Percentiles rank a stretch among this genome's conserved stretches.
Evolutionary conservation across 2,113 vertebrate genomes (phyloP).

Genomic region (Caranx ignobilis): DNA sequence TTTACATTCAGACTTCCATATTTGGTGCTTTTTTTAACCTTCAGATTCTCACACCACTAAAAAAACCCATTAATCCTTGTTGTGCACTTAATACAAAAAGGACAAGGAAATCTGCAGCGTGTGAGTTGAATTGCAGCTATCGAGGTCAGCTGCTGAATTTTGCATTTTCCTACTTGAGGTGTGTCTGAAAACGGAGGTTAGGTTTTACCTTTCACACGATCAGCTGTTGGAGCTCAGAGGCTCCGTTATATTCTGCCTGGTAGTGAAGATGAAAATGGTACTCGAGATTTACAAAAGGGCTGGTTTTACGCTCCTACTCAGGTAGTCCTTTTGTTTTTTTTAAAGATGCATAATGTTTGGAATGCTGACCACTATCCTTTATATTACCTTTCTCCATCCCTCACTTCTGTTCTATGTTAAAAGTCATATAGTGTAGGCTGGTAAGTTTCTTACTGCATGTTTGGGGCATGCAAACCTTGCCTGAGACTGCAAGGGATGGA

Average conservation of each 20-base stretch:
- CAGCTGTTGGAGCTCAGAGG: conserved; percentile 44
- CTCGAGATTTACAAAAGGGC: conserved; percentile 71
- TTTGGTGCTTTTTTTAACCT: conserved; percentile 66
- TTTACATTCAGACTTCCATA: conserved; percentile 44
- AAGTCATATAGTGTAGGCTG: conserved; percentile 27
- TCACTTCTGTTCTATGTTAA: conserved; percentile 33
- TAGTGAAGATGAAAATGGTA: conserved; percentile 60
- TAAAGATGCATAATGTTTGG: conserved; percentile 63
- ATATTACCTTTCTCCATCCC: conserved; percentile 49
- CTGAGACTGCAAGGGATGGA: conserved; percentile 64
- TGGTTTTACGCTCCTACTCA: conserved; percentile 74
- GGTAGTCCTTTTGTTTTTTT: conserved; percentile 73
- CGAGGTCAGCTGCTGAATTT: conserved; percentile 23
- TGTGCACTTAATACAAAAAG: conserved; percentile 71
- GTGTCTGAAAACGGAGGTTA: conserved; percentile 28
- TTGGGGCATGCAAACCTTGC: conserved; percentile 51
- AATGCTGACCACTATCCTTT: conserved; percentile 77
- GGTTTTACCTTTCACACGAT: conserved; percentile 41
- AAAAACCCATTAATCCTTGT: conserved; percentile 61
- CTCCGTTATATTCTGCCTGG: conserved; percentile 17
- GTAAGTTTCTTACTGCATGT: conserved; percentile 22
- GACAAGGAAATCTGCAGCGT: conserved; percentile 25
- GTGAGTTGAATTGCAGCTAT: conserved; percentile 53
- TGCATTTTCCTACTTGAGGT: conserved; percentile 37
- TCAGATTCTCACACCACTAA: conserved; percentile 75